Evolutionary conservation across 2,888 invertebrate genomes (phyloP), one percentile per base, ranked within the genome.

Genomic region (Phyllotreta striolata): DNA sequence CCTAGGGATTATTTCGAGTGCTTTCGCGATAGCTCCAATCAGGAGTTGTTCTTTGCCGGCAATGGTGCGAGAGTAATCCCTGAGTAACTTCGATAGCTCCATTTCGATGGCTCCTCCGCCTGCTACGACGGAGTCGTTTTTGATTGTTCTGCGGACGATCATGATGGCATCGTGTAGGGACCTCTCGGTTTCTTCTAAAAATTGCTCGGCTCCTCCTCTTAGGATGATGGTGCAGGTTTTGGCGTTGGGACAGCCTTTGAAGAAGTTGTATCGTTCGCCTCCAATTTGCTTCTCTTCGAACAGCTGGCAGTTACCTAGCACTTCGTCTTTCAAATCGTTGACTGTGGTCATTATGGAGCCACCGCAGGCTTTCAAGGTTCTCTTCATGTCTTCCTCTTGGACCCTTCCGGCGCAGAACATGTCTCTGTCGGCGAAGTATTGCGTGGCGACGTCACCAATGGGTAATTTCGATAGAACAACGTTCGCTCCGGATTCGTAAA

Each of bases 381-480:
- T 88, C 70, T 89, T 90, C 73, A 99, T 84, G 84, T 99, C 99
- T 80, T 98, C 98, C 0, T 98, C 98, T 0, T 91, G 89, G 0
- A 99, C 98, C 68, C 99, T 92, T 8, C 99, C 99, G 70, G 99
- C 99, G 84, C 99, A 99, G 86, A 99, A 99, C 93, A 93, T 91
- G 77, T 93, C 90, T 67, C 90, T 89, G 77, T 99, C 99, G 57
- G 99, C 99, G 82, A 99, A 99, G 86, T 95, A 99, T 84, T 99
- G 99, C 1, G 99, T 99, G 37, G 99, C 99, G 1, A 99, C 99
- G 84, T 99, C 99, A 0, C 99, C 99, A 76, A 99, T 99, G 12
- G 99, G 98, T 76, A 99, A 85, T 80, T 97, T 98, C 24, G 98
- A 98, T 13, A 82, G 10, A 24, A 99, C 98, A 14, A 99, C 95